Base-by-base conservation (phyloP, 2,113 vertebrate genomes). In the Oophaga pumilio region DNA sequence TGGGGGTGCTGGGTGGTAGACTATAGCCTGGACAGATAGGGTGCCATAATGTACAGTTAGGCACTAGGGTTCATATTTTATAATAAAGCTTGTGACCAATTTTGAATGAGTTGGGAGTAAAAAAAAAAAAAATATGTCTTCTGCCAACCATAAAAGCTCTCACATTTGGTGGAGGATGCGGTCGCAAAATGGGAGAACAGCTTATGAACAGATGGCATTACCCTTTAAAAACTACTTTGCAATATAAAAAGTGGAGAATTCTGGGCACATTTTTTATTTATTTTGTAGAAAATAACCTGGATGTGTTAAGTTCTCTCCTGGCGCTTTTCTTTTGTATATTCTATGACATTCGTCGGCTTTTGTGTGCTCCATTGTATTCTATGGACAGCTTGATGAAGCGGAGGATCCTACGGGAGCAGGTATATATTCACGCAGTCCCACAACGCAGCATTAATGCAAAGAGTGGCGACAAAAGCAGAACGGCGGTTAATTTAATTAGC, bases 401-500 rank as follows among this genome's bases (percentile, higher is more conserved):
- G 14, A 60, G 73, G 17, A 20, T 66, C 74, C 59, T 24, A 43
- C 0, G 57, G 20, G 57, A 77, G 43, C 84, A 77, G 84, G 84
- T 85, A 76, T 66, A 53, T 10, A 68, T 52, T 62, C 57, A 4
- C 57, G 56, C 2, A 50, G 85, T 43, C 57, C 18, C 74, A 56
- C 50, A 50, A 33, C 62, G 56, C 60, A 15, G 43, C 64, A 64
- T 66, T n/a, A 66, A n/a, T 59, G 53, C 68, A 69, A 22, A 20
- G 82, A 73, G 22, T 60, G 73, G 43, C 14, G 52, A 33, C 13
- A 26, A 56, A 18, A 64, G 14, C 22, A 50, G 49, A 52, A 78
- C 33, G 28, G 60, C 59, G 49, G 14, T 66, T 86, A 86, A 86
- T 86, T 86, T 66, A 78, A 86, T 86, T 86, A 86, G 59, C 59